Evolutionary conservation across 1,140 invertebrate genomes (phyloP), one percentile per base, ranked within the genome.

Genomic region (Leguminivora glycinivorella): DNA sequence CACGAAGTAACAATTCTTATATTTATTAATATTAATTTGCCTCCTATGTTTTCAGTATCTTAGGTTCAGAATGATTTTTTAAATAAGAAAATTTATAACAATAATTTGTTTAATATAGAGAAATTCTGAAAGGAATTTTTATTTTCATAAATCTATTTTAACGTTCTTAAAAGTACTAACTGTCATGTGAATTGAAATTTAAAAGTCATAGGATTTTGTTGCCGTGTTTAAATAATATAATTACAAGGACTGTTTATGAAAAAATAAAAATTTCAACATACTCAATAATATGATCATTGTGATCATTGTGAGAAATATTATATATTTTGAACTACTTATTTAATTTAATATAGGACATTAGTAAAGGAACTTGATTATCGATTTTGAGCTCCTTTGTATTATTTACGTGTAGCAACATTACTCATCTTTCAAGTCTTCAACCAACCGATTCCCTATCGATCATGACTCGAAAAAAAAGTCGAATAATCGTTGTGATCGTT

Each of bases 171-270:
- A 17, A 47, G 14, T 6, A 3, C 4, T 47, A 47, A 5, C 14
- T 47, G 17, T 60, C n/a, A 25, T 10, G 56, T 29, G 14, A 60
- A 60, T 26, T 60, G 56, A 4, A 60, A 12, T 29, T 60, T 38
- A 67, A 34, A 67, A 22, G 63, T 67, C 63, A 67, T 40, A 24
- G 4, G 7, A n/a, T 67, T 29, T 14, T 22, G 40, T 38, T 67
- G 26, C 34, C 56, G 9, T 67, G 29, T 40, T 12, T 4, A 31
- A 1, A 38, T 12, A 14, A 12, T 12, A 38, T 12, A n/a, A 14
- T 38, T 12, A 38, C 34, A n/a, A n/a, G 2, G 34, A 12, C 34
- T 9, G 14, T 38, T 38, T 9, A 38, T 12, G 34, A 38, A 38
- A 38, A 3, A 38, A 38, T 38, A 12, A 38, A 38, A 38, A 38